These are phyloP conservation scores for Proteles cristata DNA, from an alignment of 2,113 vertebrate species.

Conservation along the genomic window DNA sequence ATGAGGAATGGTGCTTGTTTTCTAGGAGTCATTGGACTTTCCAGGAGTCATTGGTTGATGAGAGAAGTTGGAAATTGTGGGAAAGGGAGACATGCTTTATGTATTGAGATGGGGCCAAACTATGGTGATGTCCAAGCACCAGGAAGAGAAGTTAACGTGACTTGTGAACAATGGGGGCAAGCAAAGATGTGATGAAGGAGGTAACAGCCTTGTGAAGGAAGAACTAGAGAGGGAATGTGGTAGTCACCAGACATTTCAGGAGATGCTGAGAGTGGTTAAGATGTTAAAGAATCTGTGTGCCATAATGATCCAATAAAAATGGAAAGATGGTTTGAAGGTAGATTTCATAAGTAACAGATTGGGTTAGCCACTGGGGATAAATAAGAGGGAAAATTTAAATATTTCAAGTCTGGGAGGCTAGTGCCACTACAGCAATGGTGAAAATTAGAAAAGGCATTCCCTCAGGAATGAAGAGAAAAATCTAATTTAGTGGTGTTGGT, in stretches of 20 bases:
- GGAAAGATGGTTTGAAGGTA: background rate
- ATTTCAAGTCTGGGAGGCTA: background rate
- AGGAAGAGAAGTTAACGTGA: background rate
- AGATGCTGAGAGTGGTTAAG: background rate
- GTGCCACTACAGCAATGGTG: background rate
- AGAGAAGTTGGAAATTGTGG: background rate
- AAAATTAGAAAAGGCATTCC: constrained; percentile 41
- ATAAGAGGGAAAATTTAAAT: background rate
- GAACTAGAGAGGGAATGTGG: background rate
- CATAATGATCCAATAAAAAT: background rate
- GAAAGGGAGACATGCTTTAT: background rate
- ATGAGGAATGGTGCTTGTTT: background rate
- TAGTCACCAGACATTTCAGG: background rate
- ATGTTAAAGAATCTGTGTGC: background rate
- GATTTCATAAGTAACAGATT: background rate
- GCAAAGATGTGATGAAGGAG: background rate
- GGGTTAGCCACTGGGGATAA: background rate
- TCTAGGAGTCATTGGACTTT: background rate
- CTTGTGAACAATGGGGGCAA: background rate
- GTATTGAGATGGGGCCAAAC: background rate
- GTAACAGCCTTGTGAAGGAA: too few species aligned
- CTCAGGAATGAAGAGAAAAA: background rate
- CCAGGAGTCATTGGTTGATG: background rate
- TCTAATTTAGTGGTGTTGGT: background rate
- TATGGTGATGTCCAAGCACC: background rate